Percentiles rank a stretch among this genome's conserved stretches.
Evolutionary conservation across 2,113 vertebrate species (phyloP).

Genomic region (Aptenodytes forsteri): DNA sequence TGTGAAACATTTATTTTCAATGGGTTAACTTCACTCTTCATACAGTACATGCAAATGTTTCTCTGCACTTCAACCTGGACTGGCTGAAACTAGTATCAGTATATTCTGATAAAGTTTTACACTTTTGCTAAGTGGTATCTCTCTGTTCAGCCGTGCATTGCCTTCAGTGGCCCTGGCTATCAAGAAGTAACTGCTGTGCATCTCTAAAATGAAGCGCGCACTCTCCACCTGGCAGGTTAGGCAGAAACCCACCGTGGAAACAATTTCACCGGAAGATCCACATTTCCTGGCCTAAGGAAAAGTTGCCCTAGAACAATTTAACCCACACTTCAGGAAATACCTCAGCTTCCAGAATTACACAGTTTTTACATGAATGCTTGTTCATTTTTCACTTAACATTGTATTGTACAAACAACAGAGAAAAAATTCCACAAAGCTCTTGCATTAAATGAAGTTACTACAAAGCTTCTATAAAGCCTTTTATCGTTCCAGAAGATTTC

Average conservation of each 20-base stretch:
- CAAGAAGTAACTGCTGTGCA: too few relatives aligned
- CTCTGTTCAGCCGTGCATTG: accelerated
- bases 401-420: background rate
- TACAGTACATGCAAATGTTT: background rate
- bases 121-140: background rate
- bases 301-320: background rate
- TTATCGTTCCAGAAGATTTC: background rate
- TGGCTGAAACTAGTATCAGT: background rate
- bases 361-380: background rate
- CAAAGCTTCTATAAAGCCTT: background rate
- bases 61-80: background rate
- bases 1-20: background rate
- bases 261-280: background rate
- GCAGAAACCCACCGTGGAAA: background rate
- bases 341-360: background rate
- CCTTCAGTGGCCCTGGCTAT: background rate
- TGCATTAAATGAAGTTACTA: background rate
- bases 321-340: background rate
- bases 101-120: background rate
- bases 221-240: background rate
- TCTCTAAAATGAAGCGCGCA: accelerated
- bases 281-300: background rate
- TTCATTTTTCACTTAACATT: background rate
- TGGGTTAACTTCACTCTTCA: background rate
- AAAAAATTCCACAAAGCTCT: background rate